These are phyloP conservation scores for Periophthalmus magnuspinnatus DNA, from an alignment of 2,797 vertebrate species.

Conservation along the genomic window DNA sequence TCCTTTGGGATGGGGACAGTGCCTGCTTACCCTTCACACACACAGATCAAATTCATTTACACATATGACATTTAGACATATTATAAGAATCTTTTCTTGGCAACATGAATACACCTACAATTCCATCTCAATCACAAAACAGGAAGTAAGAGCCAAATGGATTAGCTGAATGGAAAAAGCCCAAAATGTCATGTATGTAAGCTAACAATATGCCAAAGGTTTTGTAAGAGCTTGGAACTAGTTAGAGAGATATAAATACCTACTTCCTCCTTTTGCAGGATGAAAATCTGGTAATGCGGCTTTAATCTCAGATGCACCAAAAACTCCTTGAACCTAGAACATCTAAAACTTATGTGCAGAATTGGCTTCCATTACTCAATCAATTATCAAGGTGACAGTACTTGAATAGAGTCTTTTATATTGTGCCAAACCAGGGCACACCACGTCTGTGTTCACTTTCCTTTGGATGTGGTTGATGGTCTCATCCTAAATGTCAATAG, in stretches of 20 bases:
- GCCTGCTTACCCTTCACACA: no score
- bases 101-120: no score
- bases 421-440: conserved; percentile 39
- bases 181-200: no score
- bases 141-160: no score
- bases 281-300: background rate
- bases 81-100: no score
- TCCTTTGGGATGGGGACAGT: no score
- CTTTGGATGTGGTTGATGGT: conserved; percentile 39
- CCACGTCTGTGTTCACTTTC: conserved; percentile 12
- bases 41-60: no score
- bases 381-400: conserved; percentile 33
- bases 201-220: no score
- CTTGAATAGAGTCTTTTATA: conserved; percentile 23
- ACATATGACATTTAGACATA: no score
- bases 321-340: background rate
- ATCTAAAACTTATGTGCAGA: background rate
- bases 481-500: conserved; percentile 29
- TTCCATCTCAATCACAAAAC: no score
- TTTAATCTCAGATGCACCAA: background rate
- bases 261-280: background rate
- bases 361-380: conserved; percentile 11
- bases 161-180: no score
- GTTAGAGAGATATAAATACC: background rate
- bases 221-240: no score